Base-by-base conservation (phyloP, 2,113 vertebrate genomes). In the Phylloscopus trochilus region DNA sequence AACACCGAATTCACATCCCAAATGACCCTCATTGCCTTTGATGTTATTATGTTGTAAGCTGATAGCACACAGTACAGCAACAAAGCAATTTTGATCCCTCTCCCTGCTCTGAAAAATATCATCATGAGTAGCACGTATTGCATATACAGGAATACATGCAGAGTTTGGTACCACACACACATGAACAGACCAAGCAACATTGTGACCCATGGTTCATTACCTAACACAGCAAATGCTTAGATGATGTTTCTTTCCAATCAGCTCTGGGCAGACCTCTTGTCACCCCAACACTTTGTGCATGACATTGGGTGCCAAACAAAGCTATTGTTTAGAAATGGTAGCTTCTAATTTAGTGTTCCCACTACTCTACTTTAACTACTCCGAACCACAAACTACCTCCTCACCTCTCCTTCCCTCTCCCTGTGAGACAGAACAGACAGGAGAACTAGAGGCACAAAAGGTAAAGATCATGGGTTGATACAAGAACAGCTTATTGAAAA, bases 241-340 rank as follows among this genome's bases (percentile, higher is more conserved):
- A 31, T 31, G 15, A 26, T 49, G 58, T 85, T 58, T 19, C 15
- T 35, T 75, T 21, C 43, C 20, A 35, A 9, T 10, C 5, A 17
- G 3, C 26, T 43, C 30, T 76, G 44, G 44, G 26, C 8, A 58
- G 20, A 84, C 9, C 26, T 59, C 35, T 22, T 51, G 20, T 67
- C 20, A 51, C 13, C 6, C 7, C 44, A 35, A 41, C 5, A 21
- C 9, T 51, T 58, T 2, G 9, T 35, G 13, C 44, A 21, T 51
- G 5, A 31, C 0, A 0, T 13, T 43, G 21, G 11, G 13, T 59
- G 13, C 21, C 35, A 26, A 43, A 51, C 24, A 51, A 43, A 26
- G 4, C 6, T 43, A 17, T 11, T 43, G 2, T 59, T 59, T 35
- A 51, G 44, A 31, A 76, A 43, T 1, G 1, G 14, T 51, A 27